These are phyloP conservation scores for Thomomys bottae DNA, from an alignment of 2,113 vertebrate genomes.

Conservation along the genomic window DNA sequence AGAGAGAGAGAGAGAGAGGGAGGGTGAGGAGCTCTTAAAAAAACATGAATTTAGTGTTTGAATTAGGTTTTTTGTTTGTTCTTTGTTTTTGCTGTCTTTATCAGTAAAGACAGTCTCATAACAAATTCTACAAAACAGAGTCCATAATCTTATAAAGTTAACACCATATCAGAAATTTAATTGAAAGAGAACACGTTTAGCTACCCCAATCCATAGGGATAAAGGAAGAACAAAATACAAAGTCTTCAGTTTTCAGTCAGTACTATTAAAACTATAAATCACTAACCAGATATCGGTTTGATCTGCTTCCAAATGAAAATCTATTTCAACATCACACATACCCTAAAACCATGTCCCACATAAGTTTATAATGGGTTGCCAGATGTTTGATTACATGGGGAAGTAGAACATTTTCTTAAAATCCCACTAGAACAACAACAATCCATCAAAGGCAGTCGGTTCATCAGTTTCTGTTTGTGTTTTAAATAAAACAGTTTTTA, in stretches of 20 bases:
- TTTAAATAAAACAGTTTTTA: constrained; percentile 56
- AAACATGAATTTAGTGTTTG: not conserved
- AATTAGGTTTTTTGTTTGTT: not conserved
- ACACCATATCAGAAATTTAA: constrained; percentile 24
- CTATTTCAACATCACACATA: constrained; percentile 38
- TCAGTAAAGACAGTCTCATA: constrained; percentile 21
- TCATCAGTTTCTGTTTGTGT: constrained; percentile 44
- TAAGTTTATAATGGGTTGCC: constrained; percentile 65
- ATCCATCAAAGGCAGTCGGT: constrained; percentile 56
- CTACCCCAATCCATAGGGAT: constrained; percentile 43
- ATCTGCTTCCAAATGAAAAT: constrained; percentile 59
- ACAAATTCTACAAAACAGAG: constrained; percentile 40
- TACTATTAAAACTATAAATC: constrained; percentile 62
- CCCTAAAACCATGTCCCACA: constrained; percentile 56
- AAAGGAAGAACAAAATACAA: constrained; percentile 33
- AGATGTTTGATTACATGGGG: constrained; percentile 53
- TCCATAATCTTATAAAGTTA: constrained; percentile 8
- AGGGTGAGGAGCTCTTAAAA: not conserved
- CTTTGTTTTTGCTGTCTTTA: not conserved
- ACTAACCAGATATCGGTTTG: constrained; percentile 57
- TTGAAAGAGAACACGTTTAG: constrained; percentile 45
- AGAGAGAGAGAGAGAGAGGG: not conserved
- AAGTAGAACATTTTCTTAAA: constrained; percentile 69
- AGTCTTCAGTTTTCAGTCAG: constrained; percentile 43
- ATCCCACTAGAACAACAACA: constrained; percentile 58